Evolutionary conservation across 2,888 invertebrate genomes (phyloP).

Genomic region (Himalopsyche anomala): DNA sequence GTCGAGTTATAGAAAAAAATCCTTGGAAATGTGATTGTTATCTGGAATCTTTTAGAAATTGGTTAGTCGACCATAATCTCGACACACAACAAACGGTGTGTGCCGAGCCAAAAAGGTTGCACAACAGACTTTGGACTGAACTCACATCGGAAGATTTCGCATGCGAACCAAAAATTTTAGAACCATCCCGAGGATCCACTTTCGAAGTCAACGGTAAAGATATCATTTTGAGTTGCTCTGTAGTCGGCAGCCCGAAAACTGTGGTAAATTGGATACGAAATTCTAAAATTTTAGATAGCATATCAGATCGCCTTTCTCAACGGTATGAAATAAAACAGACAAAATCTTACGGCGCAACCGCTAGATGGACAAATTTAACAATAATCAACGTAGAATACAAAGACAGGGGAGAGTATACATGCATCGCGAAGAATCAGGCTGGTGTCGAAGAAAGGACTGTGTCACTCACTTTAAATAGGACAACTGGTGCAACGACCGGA

Average conservation of each 20-base stretch:
- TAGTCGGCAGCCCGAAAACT: conserved; percentile 86
- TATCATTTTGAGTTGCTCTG: conserved; percentile 85
- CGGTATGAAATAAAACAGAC: conserved; percentile 75
- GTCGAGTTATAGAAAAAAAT: conserved; percentile 86
- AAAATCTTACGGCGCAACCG: conserved; percentile 70
- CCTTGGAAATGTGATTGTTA: conserved; percentile 94
- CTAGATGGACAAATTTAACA: conserved; percentile 83
- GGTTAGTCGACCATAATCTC: conserved; percentile 83
- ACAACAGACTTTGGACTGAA: conserved; percentile 85
- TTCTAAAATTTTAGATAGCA: conserved; percentile 78
- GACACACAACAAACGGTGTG: conserved; percentile 87
- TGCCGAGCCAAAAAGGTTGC: conserved; percentile 81
- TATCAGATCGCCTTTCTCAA: conserved; percentile 74
- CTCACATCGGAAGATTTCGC: conserved; percentile 86
- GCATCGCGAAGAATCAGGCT: conserved; percentile 88
- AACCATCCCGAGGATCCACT: conserved; percentile 78
- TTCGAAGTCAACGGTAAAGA: conserved; percentile 81
- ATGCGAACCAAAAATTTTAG: conserved; percentile 86
- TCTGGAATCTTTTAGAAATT: conserved; percentile 86
- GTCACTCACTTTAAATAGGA: conserved; percentile 76
- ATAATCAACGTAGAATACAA: conserved; percentile 79
- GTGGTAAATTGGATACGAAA: conserved; percentile 86
- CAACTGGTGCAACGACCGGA: conserved; percentile 70
- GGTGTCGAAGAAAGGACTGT: conserved; percentile 87
- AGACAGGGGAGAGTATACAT: conserved; percentile 86